phyloP scores from a whole-genome alignment of 2,888 invertebrate genomes.

The Hofmannophila pseudospretella region DNA sequence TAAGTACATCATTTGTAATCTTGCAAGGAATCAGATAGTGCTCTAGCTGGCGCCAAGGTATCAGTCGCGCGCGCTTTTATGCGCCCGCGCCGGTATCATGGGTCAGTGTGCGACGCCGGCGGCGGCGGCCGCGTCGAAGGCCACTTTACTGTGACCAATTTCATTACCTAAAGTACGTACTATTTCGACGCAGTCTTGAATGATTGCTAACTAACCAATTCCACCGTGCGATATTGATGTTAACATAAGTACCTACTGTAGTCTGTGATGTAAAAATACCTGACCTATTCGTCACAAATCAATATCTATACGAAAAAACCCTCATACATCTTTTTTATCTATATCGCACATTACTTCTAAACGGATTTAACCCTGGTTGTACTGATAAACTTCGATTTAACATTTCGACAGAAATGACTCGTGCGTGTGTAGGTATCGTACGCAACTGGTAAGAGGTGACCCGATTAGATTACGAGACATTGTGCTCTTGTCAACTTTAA shows the following conservation, averaged over 20 bases:
- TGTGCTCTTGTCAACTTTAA: conserved; percentile 57
- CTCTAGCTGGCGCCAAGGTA: too few species aligned
- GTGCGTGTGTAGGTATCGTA: background rate
- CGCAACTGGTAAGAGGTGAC: conserved; percentile 35
- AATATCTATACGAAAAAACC: too few species aligned
- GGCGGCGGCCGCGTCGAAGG: conserved; percentile 42
- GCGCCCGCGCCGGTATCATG: background rate
- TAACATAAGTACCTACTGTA: too few species aligned
- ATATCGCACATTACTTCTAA: conserved; percentile 2
- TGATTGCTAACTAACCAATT: conserved; percentile 10
- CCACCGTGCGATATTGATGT: too few species aligned
- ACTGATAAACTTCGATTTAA: too few species aligned
- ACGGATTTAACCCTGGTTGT: too few species aligned
- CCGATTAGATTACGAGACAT: conserved; percentile 60
- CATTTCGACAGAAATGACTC: too few species aligned
- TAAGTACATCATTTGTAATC: too few species aligned
- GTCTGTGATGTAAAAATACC: too few species aligned
- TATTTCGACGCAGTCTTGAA: conserved; percentile 27
- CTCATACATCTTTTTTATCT: conserved; percentile 6
- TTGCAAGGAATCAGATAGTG: too few species aligned
- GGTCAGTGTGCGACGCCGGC: conserved; percentile 15
- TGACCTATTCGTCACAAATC: too few species aligned
- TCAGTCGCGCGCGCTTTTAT: too few species aligned
- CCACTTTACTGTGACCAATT: conserved; percentile 45
- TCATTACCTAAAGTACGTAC: conserved; percentile 21